phyloP scores from a whole-genome alignment of 2,113 vertebrate genomes.

The Vidua macroura region DNA sequence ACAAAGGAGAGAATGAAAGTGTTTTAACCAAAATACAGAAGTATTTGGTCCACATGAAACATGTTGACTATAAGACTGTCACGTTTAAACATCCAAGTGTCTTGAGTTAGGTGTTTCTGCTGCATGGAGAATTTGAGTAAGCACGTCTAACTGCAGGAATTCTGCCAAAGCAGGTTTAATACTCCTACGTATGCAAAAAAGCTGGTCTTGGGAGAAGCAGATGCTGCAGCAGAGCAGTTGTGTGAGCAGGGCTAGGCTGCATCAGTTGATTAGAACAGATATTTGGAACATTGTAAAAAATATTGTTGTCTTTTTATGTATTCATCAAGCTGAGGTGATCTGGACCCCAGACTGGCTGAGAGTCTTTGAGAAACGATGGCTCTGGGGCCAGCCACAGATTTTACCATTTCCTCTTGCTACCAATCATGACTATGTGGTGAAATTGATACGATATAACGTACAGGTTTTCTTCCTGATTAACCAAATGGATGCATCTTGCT shows the following conservation, averaged over 20 bases:
- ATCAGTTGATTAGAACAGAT: background rate
- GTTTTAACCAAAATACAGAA: background rate
- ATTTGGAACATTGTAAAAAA: background rate
- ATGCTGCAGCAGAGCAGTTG: background rate
- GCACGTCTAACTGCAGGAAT: background rate
- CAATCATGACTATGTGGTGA: fast-evolving
- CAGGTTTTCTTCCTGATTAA: conserved; percentile 39
- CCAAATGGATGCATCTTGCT: background rate
- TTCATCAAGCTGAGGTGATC: background rate
- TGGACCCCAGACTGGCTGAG: background rate
- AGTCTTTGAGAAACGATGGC: background rate
- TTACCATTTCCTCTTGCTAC: background rate
- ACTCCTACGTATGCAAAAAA: conserved; percentile 15
- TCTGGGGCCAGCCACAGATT: background rate
- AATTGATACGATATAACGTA: background rate
- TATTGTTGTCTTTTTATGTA: background rate
- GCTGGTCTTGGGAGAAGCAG: background rate
- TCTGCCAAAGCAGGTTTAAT: conserved; percentile 35
- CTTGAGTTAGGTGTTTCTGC: background rate
- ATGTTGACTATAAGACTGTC: background rate
- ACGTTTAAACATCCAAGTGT: background rate
- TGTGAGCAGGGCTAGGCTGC: background rate
- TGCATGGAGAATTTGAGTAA: background rate
- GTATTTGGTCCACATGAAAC: background rate
- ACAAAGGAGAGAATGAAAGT: background rate